phyloP scores from a whole-genome alignment of 2,888 invertebrate species.

The Phorcus lineatus region DNA sequence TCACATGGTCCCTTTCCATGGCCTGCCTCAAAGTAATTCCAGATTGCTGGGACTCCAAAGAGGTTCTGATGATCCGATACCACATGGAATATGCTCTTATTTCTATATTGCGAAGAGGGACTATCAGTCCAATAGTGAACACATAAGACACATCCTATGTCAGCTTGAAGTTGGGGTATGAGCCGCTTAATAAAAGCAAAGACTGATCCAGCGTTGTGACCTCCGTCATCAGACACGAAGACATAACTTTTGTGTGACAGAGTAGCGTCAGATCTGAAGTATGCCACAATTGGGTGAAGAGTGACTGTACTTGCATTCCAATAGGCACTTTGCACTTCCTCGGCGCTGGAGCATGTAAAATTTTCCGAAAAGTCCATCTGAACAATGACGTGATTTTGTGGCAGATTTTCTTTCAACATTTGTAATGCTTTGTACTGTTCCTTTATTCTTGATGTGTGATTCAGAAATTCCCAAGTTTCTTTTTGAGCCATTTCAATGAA shows the following conservation, averaged over 20 bases:
- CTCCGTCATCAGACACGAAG: background rate
- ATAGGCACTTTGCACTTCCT: conserved; percentile 29
- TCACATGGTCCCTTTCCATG: conserved; percentile 42
- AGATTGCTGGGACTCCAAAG: conserved; percentile 27
- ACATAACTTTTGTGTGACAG: background rate
- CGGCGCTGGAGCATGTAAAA: conserved; percentile 32
- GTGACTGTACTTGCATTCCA: background rate
- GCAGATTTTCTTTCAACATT: background rate
- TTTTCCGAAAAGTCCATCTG: conserved; percentile 50
- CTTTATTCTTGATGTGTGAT: background rate
- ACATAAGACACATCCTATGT: background rate
- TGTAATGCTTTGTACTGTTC: background rate
- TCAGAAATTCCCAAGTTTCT: background rate
- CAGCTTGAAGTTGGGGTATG: background rate
- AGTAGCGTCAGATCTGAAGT: background rate
- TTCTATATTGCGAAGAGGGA: background rate
- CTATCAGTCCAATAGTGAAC: background rate
- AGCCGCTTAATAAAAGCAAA: background rate
- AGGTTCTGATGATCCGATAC: background rate
- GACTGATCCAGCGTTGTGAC: background rate
- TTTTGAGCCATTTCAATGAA: background rate
- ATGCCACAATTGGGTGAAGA: background rate
- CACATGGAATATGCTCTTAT: conserved; percentile 2
- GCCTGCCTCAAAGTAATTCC: conserved; percentile 42
- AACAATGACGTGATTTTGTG: background rate